Conservation (phyloP, 2,113 vertebrate species). For the Grus americana region DNA sequence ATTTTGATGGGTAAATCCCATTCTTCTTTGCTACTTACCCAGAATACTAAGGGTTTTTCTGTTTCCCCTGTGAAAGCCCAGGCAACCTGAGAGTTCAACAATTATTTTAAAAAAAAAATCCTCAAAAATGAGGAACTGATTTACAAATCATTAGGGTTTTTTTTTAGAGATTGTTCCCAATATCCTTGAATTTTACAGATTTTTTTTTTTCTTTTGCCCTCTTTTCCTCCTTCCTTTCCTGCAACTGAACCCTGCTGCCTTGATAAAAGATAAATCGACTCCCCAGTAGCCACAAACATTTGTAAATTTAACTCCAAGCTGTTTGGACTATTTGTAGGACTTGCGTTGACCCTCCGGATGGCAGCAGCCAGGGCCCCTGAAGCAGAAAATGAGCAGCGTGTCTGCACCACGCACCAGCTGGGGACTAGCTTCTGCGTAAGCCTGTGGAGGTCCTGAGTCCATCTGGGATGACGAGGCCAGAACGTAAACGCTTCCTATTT, state of each 20-base stretch:
- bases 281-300: background rate
- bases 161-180: background rate
- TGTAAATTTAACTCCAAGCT: conserved; percentile 7
- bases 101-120: background rate
- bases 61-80: background rate
- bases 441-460: background rate
- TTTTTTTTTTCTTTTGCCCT: background rate
- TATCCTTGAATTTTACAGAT: background rate
- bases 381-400: background rate
- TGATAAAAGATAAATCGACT: background rate
- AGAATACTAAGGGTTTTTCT: background rate
- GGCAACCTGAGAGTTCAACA: background rate
- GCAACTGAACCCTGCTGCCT: background rate
- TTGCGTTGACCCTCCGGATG: background rate
- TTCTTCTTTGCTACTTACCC: background rate
- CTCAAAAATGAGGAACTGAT: background rate
- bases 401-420: conserved; percentile 26
- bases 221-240: background rate
- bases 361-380: background rate
- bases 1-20: background rate
- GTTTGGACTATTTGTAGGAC: background rate
- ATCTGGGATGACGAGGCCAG: background rate
- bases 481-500: background rate
- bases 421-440: background rate
- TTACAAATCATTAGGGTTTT: background rate